Evolutionary conservation across 2,797 vertebrate genomes (phyloP), one percentile per base, ranked within the genome.

Genomic region (Dermochelys coriacea): DNA sequence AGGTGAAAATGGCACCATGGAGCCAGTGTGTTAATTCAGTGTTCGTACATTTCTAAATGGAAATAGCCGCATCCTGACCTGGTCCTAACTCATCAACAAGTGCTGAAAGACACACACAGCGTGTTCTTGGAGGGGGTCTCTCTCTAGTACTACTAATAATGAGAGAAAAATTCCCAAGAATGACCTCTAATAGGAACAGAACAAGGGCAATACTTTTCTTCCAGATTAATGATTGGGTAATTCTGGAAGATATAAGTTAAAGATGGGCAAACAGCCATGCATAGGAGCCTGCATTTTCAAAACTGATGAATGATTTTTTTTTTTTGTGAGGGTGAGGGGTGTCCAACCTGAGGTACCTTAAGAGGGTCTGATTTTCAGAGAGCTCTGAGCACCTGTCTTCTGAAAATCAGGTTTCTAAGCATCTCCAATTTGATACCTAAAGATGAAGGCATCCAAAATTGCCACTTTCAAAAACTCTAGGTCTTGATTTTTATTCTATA

Each of bases 1-100:
- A 91, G 96, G 90, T 96, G 83, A 86, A 97, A 97, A 89, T 93
- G 95, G 57, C 57, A 94, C 74, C 50, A 96, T 96, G 82, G 52
- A 29, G 74, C 87, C 90, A 59, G 15, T 68, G 21, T 94, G 50
- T 94, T 95, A 87, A 74, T 92, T 89, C 31, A 5, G 29, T 95
- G 45, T 79, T 93, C 89, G 51, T 75, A 54, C 52, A 85, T 87
- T 91, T 95, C 83, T 81, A 84, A 93, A 78, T 88, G 90, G 77
- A 95, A 86, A 95, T 83, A 88, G 47, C 50, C 6, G 45, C 45
- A 74, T 94, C 86, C 82, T 89, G 8, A 11, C 79, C 55, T 94
- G 94, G 95, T 93, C 86, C 93, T 84, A 93, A 84, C 34, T 94
- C 90, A 84, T 83, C 88, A 95, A 87, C 93, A 96, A 93, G 87